A percentile compares a stretch with the other conserved stretches of the same genome.
Conservation (phyloP, 2,888 invertebrate species). For the Xylocampa areola region DNA sequence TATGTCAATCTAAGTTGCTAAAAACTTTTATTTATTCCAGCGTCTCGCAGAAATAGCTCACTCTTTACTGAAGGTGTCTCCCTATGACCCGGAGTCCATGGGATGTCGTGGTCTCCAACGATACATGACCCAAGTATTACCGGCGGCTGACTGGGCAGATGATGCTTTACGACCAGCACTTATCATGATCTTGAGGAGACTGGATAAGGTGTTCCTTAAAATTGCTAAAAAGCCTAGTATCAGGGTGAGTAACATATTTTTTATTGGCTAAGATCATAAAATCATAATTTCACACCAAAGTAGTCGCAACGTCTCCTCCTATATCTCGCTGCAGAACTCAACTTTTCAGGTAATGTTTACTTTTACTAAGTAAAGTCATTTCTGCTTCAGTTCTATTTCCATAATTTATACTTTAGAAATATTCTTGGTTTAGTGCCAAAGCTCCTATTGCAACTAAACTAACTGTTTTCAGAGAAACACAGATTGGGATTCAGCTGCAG, state of each 20-base stretch:
- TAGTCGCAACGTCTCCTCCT: too few species aligned
- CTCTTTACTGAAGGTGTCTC: slow-evolving; percentile 98
- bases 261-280: not conserved
- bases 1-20: too few species aligned
- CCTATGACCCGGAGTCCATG: slow-evolving; percentile 99
- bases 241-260: slow-evolving; percentile 87
- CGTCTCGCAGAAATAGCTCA: slow-evolving; percentile 99
- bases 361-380: too few species aligned
- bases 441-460: too few species aligned
- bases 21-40: slow-evolving; percentile 77
- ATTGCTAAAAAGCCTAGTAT: slow-evolving; percentile 99
- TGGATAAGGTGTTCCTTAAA: slow-evolving; percentile 99
- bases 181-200: slow-evolving; percentile 96
- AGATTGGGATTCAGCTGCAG: slow-evolving; percentile 99
- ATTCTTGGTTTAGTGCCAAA: not conserved
- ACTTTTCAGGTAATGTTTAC: too few species aligned
- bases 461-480: slow-evolving; percentile 93
- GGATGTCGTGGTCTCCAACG: slow-evolving; percentile 97
- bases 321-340: too few species aligned
- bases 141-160: slow-evolving; percentile 98
- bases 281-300: too few species aligned
- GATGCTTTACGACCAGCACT: slow-evolving; percentile 97
- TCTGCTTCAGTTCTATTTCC: too few species aligned
- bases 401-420: not conserved
- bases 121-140: slow-evolving; percentile 97